Conservation (phyloP, 2,888 invertebrate species). For the Abrostola triplasia region DNA sequence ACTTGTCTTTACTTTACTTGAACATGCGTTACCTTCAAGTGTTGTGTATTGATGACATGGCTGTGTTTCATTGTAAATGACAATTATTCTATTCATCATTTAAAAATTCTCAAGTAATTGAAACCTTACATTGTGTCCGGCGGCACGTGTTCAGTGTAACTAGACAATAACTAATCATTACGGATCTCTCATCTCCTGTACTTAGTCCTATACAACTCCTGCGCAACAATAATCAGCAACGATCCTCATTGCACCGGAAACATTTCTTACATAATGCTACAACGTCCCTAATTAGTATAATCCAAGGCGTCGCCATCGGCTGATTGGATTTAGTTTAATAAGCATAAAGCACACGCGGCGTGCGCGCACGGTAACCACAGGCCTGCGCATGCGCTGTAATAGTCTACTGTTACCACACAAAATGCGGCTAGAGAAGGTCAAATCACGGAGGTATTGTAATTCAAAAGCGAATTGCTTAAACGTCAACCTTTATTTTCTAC, state of each 20-base stretch:
- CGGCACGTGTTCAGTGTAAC: slow-evolving; percentile 20
- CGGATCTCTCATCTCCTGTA: slow-evolving; percentile 3
- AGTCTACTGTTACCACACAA: not conserved
- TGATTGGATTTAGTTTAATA: slow-evolving; percentile 84
- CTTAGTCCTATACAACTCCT: not conserved
- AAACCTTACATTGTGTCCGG: not conserved
- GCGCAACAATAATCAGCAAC: slow-evolving; percentile 20
- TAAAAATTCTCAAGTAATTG: not conserved
- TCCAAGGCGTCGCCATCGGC: slow-evolving; percentile 40
- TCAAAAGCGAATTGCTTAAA: too few species aligned
- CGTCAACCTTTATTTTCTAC: too few species aligned
- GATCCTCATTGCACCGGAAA: slow-evolving; percentile 42
- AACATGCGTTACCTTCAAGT: too few species aligned
- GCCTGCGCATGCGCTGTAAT: slow-evolving; percentile 40
- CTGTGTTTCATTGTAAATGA: too few species aligned
- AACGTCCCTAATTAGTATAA: slow-evolving; percentile 55
- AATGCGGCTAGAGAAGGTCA: slow-evolving; percentile 24
- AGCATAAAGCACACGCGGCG: slow-evolving; percentile 77
- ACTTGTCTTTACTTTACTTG: too few species aligned
- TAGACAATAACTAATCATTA: slow-evolving; percentile 31
- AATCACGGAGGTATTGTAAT: not conserved
- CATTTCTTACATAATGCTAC: slow-evolving; percentile 27
- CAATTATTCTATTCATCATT: too few species aligned
- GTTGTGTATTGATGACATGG: too few species aligned
- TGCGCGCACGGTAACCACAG: slow-evolving; percentile 51